A percentile compares a stretch with the other conserved stretches of the same genome.
Conservation (phyloP, 1,140 invertebrate species). For the Platyscapa corneri region DNA sequence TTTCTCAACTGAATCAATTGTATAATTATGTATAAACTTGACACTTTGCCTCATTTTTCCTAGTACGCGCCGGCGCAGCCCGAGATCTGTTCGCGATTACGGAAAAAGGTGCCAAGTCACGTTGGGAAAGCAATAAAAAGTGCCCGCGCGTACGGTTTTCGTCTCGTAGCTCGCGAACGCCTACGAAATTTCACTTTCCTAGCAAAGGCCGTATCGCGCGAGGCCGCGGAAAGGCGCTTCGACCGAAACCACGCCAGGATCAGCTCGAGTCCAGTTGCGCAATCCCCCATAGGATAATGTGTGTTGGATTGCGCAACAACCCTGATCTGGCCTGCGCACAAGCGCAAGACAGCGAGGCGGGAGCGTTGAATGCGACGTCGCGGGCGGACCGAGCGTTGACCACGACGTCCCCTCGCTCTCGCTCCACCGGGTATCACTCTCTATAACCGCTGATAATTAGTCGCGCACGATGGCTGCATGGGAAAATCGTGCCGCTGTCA, state of each 20-base stretch:
- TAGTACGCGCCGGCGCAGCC: no score
- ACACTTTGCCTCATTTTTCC: constrained; percentile 3
- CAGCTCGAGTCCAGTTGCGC: background rate
- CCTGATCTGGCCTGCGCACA: no score
- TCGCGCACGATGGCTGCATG: background rate
- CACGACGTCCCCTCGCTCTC: background rate
- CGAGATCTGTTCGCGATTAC: background rate
- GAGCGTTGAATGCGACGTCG: background rate
- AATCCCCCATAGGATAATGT: background rate
- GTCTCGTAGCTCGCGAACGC: background rate
- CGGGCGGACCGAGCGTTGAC: background rate
- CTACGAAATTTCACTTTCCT: constrained; percentile 34
- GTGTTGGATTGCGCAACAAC: background rate
- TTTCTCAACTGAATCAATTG: constrained; percentile 5
- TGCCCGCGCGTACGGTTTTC: background rate
- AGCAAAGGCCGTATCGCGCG: background rate
- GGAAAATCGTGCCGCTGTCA: background rate
- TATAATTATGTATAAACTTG: constrained; percentile 19
- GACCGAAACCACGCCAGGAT: background rate
- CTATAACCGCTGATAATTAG: constrained; percentile 17
- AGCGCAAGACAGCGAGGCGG: background rate
- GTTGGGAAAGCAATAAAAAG: constrained; percentile 15
- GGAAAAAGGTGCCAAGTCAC: background rate
- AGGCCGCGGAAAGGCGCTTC: background rate
- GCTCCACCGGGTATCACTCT: background rate